Evolutionary conservation across 2,888 invertebrate genomes (phyloP), one percentile per base, ranked within the genome.

Genomic region (Camponotus fellah): DNA sequence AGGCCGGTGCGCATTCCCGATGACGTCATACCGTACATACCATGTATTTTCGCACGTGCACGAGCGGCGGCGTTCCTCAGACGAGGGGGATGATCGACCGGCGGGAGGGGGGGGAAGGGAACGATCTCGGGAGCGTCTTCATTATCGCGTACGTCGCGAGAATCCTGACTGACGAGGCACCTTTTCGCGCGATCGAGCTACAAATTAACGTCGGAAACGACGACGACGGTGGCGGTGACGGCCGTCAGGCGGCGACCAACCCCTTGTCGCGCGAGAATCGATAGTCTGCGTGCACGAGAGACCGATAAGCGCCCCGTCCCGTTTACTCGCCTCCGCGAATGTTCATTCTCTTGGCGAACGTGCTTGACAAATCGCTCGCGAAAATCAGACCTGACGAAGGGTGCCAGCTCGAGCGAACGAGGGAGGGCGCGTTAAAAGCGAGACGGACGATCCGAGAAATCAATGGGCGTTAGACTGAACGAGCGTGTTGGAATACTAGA

Each of bases 261-360:
- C 88, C 89, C 87, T 84, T 60, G 79, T 80, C 72, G 69, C 60
- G 92, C 91, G 90, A 89, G 92, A 93, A 94, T 94, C 94, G 94
- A 94, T 94, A 94, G 92, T 90, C 92, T 92, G 94, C 93, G 93
- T 94, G 92, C 91, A 94, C 93, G 89, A 86, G 84, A 85, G 83
- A 82, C 86, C 87, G 91, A 90, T 90, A 89, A 88, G 88, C 89
- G 86, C 85, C 84, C 82, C 80, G 49, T 26, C 17, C 9, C 77
- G 72, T 74, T 64, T 82, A 12, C 8, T 64, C 56, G 32, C 32
- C 40, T 77, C n/a, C 72, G 58, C 46, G 60, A 46, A 56, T 71
- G 26, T 65, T 75, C 58, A 8, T 53, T 8, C 8, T n/a, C 6
- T 49, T n/a, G 8, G n/a, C n/a, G 8, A 49, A 49, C 12, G 8